A percentile compares a stretch with the other conserved stretches of the same genome.
Evolutionary conservation across 2,888 invertebrate genomes (phyloP).

Genomic region (Agrochola lota): DNA sequence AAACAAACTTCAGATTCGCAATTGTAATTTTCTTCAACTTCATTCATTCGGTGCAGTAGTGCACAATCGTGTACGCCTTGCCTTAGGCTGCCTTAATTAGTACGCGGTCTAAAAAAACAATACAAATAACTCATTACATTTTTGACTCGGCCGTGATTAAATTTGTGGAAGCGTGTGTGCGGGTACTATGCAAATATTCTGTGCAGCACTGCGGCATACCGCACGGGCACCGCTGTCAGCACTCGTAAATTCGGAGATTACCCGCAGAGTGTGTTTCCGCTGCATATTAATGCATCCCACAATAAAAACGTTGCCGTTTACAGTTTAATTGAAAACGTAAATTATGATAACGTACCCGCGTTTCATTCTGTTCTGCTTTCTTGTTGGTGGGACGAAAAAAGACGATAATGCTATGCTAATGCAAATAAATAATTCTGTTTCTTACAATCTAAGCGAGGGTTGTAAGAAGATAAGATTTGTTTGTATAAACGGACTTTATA

Average conservation of each 20-base stretch:
- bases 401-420: slow-evolving; percentile 36
- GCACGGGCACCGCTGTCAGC: slow-evolving; percentile 52
- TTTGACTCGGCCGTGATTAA: slow-evolving; percentile 63
- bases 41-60: slow-evolving; percentile 43
- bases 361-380: slow-evolving; percentile 24
- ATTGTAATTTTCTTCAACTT: slow-evolving; percentile 58
- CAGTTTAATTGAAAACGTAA: slow-evolving; percentile 62
- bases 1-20: slow-evolving; percentile 51
- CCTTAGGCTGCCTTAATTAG: slow-evolving; percentile 60
- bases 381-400: slow-evolving; percentile 19
- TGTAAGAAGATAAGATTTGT: slow-evolving; percentile 22
- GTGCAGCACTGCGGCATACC: slow-evolving; percentile 48
- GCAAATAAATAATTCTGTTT: slow-evolving; percentile 40
- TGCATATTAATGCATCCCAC: slow-evolving; percentile 56
- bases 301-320: slow-evolving; percentile 61
- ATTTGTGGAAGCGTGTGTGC: slow-evolving; percentile 53
- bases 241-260: slow-evolving; percentile 68
- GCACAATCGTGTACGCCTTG: slow-evolving; percentile 49
- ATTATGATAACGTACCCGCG: slow-evolving; percentile 38
- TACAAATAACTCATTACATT: slow-evolving; percentile 60
- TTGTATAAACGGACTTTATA: slow-evolving; percentile 5
- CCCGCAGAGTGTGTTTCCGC: slow-evolving; percentile 59
- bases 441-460: neutral
- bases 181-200: slow-evolving; percentile 65
- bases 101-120: slow-evolving; percentile 55